Conservation (phyloP, 2,113 vertebrate species). For the Alouatta palliata region DNA sequence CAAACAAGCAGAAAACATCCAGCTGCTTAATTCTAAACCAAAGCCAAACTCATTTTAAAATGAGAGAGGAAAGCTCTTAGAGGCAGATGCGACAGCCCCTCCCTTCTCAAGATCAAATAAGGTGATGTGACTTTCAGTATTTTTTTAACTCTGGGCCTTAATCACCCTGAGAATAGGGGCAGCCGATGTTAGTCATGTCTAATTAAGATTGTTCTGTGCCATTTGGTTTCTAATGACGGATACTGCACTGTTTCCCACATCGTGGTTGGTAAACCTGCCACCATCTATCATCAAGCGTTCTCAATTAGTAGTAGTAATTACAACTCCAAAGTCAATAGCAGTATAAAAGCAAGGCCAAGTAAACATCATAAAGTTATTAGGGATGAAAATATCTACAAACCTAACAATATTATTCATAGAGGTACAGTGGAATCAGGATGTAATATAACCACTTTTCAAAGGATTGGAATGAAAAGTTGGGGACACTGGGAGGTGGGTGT, state of each 20-base stretch:
- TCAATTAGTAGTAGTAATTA: slow-evolving; percentile 79
- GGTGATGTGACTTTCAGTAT: slow-evolving; percentile 46
- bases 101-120: slow-evolving; percentile 50
- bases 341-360: slow-evolving; percentile 79
- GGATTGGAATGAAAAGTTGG: neutral
- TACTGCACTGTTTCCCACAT: slow-evolving; percentile 11
- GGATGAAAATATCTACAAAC: slow-evolving; percentile 58
- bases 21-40: slow-evolving; percentile 3
- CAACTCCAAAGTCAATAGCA: slow-evolving; percentile 71
- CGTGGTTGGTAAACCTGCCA: slow-evolving; percentile 72
- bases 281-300: slow-evolving; percentile 73
- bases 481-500: neutral
- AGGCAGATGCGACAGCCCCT: neutral
- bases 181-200: slow-evolving; percentile 67
- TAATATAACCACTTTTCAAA: neutral
- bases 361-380: slow-evolving; percentile 76
- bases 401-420: slow-evolving; percentile 19
- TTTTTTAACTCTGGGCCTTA: slow-evolving; percentile 45
- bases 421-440: neutral
- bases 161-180: slow-evolving; percentile 50
- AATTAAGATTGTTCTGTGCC: slow-evolving; percentile 70
- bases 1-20: slow-evolving; percentile 33
- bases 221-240: slow-evolving; percentile 62
- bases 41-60: slow-evolving; percentile 45
- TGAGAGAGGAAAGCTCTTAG: slow-evolving; percentile 3